Evolutionary conservation across 92 coral and sea anemone genomes (phyloP).

Genomic region (Porites divaricata): DNA sequence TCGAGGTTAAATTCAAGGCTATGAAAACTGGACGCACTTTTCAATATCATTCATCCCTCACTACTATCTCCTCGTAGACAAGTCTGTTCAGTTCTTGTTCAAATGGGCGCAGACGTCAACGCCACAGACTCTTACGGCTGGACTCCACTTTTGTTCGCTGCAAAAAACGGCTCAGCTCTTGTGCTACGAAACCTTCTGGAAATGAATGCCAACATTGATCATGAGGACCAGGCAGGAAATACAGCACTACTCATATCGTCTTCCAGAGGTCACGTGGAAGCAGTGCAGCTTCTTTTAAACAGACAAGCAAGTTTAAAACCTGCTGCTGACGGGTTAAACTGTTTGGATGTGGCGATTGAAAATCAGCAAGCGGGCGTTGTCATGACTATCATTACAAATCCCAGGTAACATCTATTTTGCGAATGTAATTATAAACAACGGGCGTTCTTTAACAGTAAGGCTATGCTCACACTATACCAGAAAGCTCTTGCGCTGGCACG

Average conservation of each 20-base stretch:
- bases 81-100: slow-evolving; percentile 58
- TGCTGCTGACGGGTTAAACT: slow-evolving; percentile 50
- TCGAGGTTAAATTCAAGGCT: too few relatives aligned
- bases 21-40: too few relatives aligned
- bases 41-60: not conserved
- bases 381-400: slow-evolving; percentile 61
- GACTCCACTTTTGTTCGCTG: slow-evolving; percentile 76
- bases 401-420: slow-evolving; percentile 41
- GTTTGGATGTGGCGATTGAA: slow-evolving; percentile 73
- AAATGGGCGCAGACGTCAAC: slow-evolving; percentile 72
- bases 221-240: slow-evolving; percentile 67
- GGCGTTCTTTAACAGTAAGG: too few relatives aligned
- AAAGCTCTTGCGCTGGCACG: too few relatives aligned
- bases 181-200: slow-evolving; percentile 64
- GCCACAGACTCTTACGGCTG: slow-evolving; percentile 58
- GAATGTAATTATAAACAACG: not conserved
- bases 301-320: slow-evolving; percentile 41
- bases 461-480: too few relatives aligned
- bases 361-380: slow-evolving; percentile 47
- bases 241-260: slow-evolving; percentile 82
- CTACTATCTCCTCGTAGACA: slow-evolving; percentile 24
- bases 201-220: slow-evolving; percentile 45
- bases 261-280: slow-evolving; percentile 47
- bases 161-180: slow-evolving; percentile 56
- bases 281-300: slow-evolving; percentile 61